Evolutionary conservation across 2,888 invertebrate species (phyloP).

Genomic region (Spodoptera picta): DNA sequence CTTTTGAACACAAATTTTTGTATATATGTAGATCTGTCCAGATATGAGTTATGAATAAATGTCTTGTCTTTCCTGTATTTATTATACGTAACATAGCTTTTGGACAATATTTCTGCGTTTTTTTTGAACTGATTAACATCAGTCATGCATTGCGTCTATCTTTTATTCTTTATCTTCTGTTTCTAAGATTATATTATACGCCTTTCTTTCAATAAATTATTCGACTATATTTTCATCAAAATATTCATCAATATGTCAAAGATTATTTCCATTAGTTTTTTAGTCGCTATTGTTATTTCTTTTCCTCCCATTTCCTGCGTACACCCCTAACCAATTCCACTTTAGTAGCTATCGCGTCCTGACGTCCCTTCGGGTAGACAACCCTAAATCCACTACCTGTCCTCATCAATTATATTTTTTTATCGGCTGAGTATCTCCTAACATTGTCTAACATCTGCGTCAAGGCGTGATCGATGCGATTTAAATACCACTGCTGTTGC

Average conservation of each 20-base stretch:
- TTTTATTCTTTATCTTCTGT: no score
- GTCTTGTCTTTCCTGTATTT: slow-evolving; percentile 32
- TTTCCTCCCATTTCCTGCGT: slow-evolving; percentile 26
- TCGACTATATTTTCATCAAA: no score
- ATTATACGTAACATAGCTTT: slow-evolving; percentile 7
- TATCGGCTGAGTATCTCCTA: slow-evolving; percentile 70
- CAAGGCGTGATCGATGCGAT: slow-evolving; percentile 80
- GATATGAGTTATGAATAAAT: slow-evolving; percentile 48
- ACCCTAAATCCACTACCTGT: slow-evolving; percentile 74
- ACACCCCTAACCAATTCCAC: slow-evolving; percentile 47
- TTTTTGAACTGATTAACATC: background rate
- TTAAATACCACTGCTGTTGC: slow-evolving; percentile 70
- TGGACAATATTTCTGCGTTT: slow-evolving; percentile 1
- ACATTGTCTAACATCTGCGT: slow-evolving; percentile 78
- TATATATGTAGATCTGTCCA: slow-evolving; percentile 45
- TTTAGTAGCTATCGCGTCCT: slow-evolving; percentile 50
- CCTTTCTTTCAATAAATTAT: no score
- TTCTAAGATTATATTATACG: no score
- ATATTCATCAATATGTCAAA: slow-evolving; percentile 5
- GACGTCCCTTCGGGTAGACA: slow-evolving; percentile 55
- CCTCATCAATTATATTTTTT: slow-evolving; percentile 87
- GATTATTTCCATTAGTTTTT: slow-evolving; percentile 2
- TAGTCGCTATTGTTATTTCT: slow-evolving; percentile 24
- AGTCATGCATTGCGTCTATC: background rate
- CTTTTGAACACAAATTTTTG: slow-evolving; percentile 41